Evolutionary conservation across 2,888 invertebrate genomes (phyloP).

Genomic region (Aleiodes testaceus): DNA sequence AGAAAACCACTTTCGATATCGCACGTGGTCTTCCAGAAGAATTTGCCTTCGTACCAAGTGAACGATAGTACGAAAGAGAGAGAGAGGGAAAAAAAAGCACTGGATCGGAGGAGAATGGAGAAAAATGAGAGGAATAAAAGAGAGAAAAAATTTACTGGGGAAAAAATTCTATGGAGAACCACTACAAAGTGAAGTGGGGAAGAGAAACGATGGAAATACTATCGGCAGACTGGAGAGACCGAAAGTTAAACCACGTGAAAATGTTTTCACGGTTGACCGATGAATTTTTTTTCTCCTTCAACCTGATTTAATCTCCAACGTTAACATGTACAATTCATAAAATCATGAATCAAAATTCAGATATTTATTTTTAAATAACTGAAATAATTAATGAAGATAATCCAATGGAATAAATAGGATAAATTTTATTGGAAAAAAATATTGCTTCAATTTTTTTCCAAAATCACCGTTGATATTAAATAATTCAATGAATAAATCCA

Average conservation of each 20-base stretch:
- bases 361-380: no score
- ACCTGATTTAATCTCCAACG: background rate
- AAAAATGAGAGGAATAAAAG: constrained; percentile 9
- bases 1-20: constrained; percentile 42
- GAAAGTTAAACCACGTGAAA: constrained; percentile 1
- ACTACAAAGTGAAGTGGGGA: background rate
- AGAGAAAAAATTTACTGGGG: constrained; percentile 13
- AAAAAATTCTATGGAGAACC: constrained; percentile 1
- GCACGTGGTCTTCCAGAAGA: constrained; percentile 52
- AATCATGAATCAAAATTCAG: no score
- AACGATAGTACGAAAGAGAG: background rate
- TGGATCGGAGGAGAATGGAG: background rate
- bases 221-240: background rate
- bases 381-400: no score
- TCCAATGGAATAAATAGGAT: no score
- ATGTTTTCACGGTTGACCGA: constrained; percentile 6
- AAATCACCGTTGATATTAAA: no score
- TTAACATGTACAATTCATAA: no score
- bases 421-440: background rate
- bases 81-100: background rate
- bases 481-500: no score
- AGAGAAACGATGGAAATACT: background rate
- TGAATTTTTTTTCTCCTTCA: background rate
- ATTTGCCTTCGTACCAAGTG: constrained; percentile 42
- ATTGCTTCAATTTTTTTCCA: background rate